These are phyloP conservation scores for Amia ocellicauda DNA, from an alignment of 2,113 vertebrate species.

Conservation along the genomic window DNA sequence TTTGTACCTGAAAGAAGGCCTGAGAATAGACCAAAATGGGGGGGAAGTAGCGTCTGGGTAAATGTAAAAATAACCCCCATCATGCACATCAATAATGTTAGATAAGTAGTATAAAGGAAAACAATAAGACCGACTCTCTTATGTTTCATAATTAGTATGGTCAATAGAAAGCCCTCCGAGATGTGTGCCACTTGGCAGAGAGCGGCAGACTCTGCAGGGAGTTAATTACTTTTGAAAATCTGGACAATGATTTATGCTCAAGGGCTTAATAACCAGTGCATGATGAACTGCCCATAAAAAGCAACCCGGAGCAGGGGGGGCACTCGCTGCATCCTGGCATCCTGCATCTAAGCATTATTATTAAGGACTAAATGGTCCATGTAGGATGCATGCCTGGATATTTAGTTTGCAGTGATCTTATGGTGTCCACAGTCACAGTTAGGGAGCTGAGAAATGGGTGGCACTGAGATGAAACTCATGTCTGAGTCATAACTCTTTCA, in stretches of 20 bases:
- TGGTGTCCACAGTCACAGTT: no score
- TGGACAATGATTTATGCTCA: slow-evolving; percentile 51
- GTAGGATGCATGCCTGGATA: background rate
- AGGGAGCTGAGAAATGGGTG: no score
- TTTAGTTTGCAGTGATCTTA: background rate
- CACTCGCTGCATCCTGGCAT: slow-evolving; percentile 5
- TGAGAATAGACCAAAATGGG: no score
- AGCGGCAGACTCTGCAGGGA: slow-evolving; percentile 50
- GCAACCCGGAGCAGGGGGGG: slow-evolving; percentile 49
- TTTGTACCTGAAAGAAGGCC: no score
- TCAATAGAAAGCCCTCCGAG: background rate
- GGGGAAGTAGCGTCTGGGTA: no score
- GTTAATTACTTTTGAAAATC: slow-evolving; percentile 73
- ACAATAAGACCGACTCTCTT: no score
- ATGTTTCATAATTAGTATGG: no score
- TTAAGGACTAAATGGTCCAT: background rate
- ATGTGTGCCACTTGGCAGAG: slow-evolving; percentile 17
- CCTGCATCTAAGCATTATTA: background rate
- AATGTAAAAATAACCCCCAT: no score
- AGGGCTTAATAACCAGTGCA: slow-evolving; percentile 62
- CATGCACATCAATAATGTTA: no score
- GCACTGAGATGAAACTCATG: no score
- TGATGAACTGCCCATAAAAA: slow-evolving; percentile 67
- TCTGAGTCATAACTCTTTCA: no score
- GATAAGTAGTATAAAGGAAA: no score